These are phyloP conservation scores for Timema cristinae DNA, from an alignment of 2,888 invertebrate genomes.

Conservation along the genomic window DNA sequence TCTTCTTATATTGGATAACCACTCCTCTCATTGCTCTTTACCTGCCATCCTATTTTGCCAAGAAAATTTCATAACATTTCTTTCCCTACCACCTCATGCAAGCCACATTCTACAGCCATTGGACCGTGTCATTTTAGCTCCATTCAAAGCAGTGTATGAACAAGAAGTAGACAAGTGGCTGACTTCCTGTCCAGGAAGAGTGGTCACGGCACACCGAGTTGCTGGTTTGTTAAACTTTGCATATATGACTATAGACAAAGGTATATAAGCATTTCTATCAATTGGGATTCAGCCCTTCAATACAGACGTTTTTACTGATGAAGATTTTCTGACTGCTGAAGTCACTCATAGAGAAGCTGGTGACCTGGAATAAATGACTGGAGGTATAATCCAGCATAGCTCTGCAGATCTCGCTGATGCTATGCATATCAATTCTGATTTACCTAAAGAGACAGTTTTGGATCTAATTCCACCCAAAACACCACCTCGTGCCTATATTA, in stretches of 20 bases:
- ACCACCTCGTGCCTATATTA: not conserved
- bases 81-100: slow-evolving; percentile 31
- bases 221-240: slow-evolving; percentile 7
- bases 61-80: slow-evolving; percentile 27
- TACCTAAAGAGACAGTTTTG: too few relatives aligned
- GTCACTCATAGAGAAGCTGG: not conserved
- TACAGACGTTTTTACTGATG: slow-evolving; percentile 6
- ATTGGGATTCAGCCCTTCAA: slow-evolving; percentile 14
- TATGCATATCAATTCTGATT: too few relatives aligned
- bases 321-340: slow-evolving; percentile 5
- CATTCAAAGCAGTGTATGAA: slow-evolving; percentile 1
- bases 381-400: too few relatives aligned
- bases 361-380: too few relatives aligned
- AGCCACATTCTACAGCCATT: slow-evolving; percentile 31
- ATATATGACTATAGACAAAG: not conserved
- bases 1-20: slow-evolving; percentile 31
- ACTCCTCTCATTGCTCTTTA: slow-evolving; percentile 29
- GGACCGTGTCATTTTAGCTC: slow-evolving; percentile 21
- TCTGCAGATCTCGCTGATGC: too few relatives aligned
- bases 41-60: slow-evolving; percentile 28
- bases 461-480: not conserved
- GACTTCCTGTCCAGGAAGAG: slow-evolving; percentile 5
- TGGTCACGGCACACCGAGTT: not conserved
- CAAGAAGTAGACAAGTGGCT: slow-evolving; percentile 15
- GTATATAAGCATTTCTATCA: not conserved